Evolutionary conservation across 1,140 invertebrate genomes (phyloP).

Genomic region (Musca vetustissima): DNA sequence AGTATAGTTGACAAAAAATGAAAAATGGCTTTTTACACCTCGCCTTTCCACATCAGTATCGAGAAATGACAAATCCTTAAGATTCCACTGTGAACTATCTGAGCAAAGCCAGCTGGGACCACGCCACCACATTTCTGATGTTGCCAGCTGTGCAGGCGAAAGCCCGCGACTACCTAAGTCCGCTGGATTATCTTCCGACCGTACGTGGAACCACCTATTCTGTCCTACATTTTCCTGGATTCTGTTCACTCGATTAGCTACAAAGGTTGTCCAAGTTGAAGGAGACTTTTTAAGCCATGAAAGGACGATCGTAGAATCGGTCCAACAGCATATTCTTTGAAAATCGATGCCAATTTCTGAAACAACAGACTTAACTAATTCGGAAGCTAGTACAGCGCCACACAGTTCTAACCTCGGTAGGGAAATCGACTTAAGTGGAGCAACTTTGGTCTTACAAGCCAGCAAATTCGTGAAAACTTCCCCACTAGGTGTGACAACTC

Average conservation of each 20-base stretch:
- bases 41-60: neutral
- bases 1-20: neutral
- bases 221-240: slow-evolving; percentile 37
- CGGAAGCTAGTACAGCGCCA: neutral
- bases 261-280: neutral
- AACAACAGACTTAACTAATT: neutral
- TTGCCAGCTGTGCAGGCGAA: slow-evolving; percentile 31
- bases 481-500: neutral
- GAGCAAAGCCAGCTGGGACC: slow-evolving; percentile 32
- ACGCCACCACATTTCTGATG: slow-evolving; percentile 42
- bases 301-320: neutral
- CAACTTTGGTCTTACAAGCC: neutral
- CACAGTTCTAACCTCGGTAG: no score
- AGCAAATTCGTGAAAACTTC: no score
- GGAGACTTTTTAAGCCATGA: neutral
- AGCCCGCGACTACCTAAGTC: slow-evolving; percentile 55
- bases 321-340: neutral
- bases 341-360: neutral
- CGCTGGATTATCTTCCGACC: slow-evolving; percentile 53
- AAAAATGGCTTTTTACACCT: neutral
- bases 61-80: neutral
- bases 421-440: no score
- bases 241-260: slow-evolving; percentile 37
- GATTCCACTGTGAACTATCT: neutral
- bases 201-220: slow-evolving; percentile 55